Percentiles rank a stretch among this genome's conserved stretches.
Conservation (phyloP, 1,140 invertebrate genomes). For the Trichonephila clavata region DNA sequence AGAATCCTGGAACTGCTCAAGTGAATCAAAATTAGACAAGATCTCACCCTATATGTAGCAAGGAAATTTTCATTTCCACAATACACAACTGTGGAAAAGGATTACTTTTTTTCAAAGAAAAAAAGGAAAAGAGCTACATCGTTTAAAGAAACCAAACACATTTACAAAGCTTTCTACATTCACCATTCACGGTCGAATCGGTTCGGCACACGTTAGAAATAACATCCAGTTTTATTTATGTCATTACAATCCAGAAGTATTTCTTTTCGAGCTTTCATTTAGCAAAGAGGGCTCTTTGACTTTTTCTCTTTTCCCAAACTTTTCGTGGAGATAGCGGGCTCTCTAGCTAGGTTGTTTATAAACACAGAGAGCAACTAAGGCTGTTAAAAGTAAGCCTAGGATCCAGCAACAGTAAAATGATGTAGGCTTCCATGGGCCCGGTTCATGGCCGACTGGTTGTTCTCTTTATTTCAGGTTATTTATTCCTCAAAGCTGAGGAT, state of each 20-base stretch:
- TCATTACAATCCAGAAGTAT: slow-evolving; percentile 54
- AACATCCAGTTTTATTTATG: slow-evolving; percentile 38
- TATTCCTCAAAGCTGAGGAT: neutral
- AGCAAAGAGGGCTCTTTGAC: slow-evolving; percentile 44
- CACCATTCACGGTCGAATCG: neutral
- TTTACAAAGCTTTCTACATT: slow-evolving; percentile 18
- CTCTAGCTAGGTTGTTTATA: slow-evolving; percentile 53
- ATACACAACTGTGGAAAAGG: too few species aligned
- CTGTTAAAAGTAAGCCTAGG: slow-evolving; percentile 38
- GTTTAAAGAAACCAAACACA: neutral
- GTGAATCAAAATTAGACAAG: too few species aligned
- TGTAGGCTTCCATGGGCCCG: neutral
- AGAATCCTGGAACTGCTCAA: too few species aligned
- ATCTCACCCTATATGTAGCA: too few species aligned
- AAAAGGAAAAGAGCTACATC: too few species aligned
- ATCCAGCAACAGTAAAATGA: slow-evolving; percentile 48
- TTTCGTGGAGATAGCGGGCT: neutral
- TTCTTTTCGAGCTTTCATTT: slow-evolving; percentile 63
- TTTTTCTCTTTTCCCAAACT: neutral
- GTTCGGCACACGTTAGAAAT: slow-evolving; percentile 1
- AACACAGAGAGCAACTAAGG: neutral
- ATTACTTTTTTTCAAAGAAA: too few species aligned
- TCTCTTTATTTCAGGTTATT: neutral
- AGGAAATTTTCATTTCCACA: too few species aligned
- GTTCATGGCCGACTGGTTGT: slow-evolving; percentile 27